Conservation (phyloP, 2,888 invertebrate genomes). For the Scrobipalpa costella region DNA sequence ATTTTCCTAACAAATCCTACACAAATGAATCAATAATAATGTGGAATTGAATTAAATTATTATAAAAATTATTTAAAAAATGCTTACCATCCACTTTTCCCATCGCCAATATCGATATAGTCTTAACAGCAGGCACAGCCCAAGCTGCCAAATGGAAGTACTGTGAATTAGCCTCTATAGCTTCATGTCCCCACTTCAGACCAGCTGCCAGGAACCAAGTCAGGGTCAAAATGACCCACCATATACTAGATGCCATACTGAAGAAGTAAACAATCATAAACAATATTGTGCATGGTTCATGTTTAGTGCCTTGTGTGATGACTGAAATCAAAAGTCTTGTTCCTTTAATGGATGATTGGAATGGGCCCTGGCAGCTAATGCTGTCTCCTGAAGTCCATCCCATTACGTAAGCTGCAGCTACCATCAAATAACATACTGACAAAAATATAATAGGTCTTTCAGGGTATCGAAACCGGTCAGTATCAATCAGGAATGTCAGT, state of each 20-base stretch:
- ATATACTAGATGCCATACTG: constrained; percentile 97
- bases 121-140: constrained; percentile 97
- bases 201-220: constrained; percentile 99
- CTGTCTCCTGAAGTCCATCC: constrained; percentile 91
- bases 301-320: constrained; percentile 93
- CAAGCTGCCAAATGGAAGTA: constrained; percentile 99
- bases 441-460: constrained; percentile 98
- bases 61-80: constrained; percentile 1
- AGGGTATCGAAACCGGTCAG: constrained; percentile 97
- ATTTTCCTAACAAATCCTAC: too few relatives aligned
- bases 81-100: constrained; percentile 96
- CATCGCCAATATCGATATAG: constrained; percentile 96
- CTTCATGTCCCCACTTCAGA: constrained; percentile 98
- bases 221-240: constrained; percentile 98
- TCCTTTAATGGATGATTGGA: constrained; percentile 85
- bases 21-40: too few relatives aligned
- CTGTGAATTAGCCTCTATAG: constrained; percentile 97
- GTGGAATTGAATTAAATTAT: not conserved
- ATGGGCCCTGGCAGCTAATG: constrained; percentile 91
- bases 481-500: constrained; percentile 96
- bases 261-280: constrained; percentile 98
- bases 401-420: constrained; percentile 94
- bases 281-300: constrained; percentile 93
- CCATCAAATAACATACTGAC: constrained; percentile 97
- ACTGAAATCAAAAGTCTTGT: constrained; percentile 87